Percentiles rank a stretch among this genome's conserved stretches.
Conservation (phyloP, 2,113 vertebrate species). For the Beaufortia kweichowensis region DNA sequence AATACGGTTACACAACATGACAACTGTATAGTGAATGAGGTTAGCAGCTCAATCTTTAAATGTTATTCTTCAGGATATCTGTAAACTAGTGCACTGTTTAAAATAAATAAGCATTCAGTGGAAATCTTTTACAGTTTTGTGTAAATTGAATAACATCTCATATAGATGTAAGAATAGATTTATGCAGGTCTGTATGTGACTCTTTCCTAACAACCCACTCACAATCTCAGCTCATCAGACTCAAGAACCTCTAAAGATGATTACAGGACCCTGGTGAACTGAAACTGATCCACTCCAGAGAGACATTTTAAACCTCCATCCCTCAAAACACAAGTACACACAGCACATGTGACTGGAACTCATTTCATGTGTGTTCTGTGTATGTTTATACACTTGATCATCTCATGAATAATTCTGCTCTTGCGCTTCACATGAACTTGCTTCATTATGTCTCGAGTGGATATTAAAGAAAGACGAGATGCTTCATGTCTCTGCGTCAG, state of each 20-base stretch:
- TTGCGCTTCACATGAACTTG: background rate
- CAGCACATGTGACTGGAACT: background rate
- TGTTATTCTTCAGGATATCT: too few relatives aligned
- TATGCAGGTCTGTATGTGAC: too few relatives aligned
- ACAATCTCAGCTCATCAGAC: background rate
- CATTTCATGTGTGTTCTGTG: background rate
- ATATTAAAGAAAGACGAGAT: background rate
- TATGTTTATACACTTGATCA: background rate
- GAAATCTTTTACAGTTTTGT: too few relatives aligned
- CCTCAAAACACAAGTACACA: background rate
- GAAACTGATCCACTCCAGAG: slow-evolving; percentile 53
- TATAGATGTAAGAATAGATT: too few relatives aligned
- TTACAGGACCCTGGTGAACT: slow-evolving; percentile 42
- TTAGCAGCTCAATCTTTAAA: too few relatives aligned
- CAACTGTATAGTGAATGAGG: too few relatives aligned
- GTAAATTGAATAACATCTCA: too few relatives aligned
- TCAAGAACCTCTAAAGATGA: slow-evolving; percentile 63
- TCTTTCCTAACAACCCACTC: background rate
- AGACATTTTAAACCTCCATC: slow-evolving; percentile 1
- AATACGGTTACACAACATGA: too few relatives aligned
- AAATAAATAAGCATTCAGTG: too few relatives aligned
- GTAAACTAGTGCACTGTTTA: too few relatives aligned
- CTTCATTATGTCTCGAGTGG: background rate
- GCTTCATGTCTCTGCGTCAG: background rate
- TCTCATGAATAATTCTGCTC: background rate